Percentiles rank a stretch among this genome's conserved stretches.
phyloP scores from a whole-genome alignment of 2,113 vertebrate genomes.

The Lasiurus borealis region DNA sequence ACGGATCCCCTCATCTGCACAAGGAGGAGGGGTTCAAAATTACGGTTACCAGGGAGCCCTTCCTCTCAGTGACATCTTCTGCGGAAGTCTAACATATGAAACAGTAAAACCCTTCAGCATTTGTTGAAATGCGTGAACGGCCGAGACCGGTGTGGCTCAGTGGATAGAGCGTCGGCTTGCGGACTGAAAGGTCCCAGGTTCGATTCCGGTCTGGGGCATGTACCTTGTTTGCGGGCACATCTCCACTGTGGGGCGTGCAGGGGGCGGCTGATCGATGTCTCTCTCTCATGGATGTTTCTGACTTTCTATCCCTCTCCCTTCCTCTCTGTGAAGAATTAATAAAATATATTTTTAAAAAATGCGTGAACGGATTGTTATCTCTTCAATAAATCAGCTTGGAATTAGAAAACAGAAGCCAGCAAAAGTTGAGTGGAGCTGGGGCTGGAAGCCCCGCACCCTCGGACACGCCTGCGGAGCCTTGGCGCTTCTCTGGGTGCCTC shows the following conservation, averaged over 20 bases:
- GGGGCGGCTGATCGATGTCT: too few relatives aligned
- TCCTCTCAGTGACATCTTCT: neutral
- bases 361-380: neutral
- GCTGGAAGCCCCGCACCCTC: neutral
- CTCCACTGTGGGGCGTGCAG: too few relatives aligned
- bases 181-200: too few relatives aligned
- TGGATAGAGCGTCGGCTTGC: too few relatives aligned
- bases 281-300: too few relatives aligned
- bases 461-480: neutral
- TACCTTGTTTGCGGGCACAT: too few relatives aligned
- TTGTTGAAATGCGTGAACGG: too few relatives aligned
- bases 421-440: neutral
- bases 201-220: too few relatives aligned
- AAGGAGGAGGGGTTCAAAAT: neutral
- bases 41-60: neutral
- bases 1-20: neutral
- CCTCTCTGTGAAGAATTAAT: too few relatives aligned
- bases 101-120: neutral
- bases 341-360: too few relatives aligned
- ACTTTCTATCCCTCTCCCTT: too few relatives aligned
- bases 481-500: neutral
- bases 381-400: neutral
- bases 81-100: neutral
- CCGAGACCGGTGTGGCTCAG: too few relatives aligned
- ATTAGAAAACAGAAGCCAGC: neutral